phyloP scores from a whole-genome alignment of 1,140 invertebrate genomes.

The Littorina saxatilis region DNA sequence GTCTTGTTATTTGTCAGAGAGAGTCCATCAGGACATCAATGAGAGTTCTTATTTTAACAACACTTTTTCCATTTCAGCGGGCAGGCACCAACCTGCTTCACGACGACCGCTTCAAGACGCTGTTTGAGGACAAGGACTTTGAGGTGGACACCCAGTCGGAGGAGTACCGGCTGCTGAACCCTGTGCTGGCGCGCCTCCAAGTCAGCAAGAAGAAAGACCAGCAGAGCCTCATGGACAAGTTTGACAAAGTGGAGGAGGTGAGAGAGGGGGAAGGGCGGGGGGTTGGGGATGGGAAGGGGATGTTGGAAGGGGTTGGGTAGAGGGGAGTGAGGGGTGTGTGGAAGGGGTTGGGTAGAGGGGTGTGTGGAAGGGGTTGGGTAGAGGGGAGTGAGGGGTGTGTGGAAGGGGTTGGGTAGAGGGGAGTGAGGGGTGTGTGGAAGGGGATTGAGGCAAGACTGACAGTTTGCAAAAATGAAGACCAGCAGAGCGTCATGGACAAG shows the following conservation, averaged over 20 bases:
- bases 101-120: conserved; percentile 91
- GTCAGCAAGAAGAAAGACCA: conserved; percentile 80
- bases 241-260: conserved; percentile 73
- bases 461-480: conserved; percentile 80
- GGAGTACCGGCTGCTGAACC: conserved; percentile 85
- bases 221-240: conserved; percentile 77
- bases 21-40: no score
- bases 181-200: conserved; percentile 88
- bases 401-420: no score
- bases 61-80: no score
- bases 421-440: not conserved
- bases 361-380: not conserved
- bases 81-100: conserved; percentile 82
- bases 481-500: conserved; percentile 76
- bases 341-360: not conserved
- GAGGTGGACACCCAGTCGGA: conserved; percentile 92
- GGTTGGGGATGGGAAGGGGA: not conserved
- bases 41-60: no score
- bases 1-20: no score
- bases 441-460: conserved; percentile 85
- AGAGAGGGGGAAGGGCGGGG: not conserved
- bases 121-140: conserved; percentile 96
- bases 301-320: not conserved
- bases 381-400: no score
- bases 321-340: conserved; percentile 27